phyloP scores from a whole-genome alignment of 2,113 vertebrate genomes.

The Candoia aspera region DNA sequence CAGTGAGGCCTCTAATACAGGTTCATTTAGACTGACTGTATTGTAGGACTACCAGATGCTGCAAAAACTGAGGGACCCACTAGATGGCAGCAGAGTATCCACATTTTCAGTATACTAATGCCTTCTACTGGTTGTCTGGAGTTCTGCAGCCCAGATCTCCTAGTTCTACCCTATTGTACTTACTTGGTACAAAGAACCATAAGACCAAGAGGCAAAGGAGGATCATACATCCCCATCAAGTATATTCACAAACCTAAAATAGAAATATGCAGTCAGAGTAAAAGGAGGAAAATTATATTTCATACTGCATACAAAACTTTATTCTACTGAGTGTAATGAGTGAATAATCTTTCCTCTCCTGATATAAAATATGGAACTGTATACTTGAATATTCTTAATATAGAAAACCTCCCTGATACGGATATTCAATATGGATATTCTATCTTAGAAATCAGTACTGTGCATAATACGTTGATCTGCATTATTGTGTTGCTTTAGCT shows the following conservation, averaged over 20 bases:
- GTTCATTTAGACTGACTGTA: neutral
- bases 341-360: neutral
- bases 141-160: too few species aligned
- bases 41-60: too few species aligned
- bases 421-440: neutral
- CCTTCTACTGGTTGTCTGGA: too few species aligned
- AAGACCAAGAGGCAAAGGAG: too few species aligned
- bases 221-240: neutral
- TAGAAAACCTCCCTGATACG: neutral
- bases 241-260: neutral
- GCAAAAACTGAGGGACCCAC: too few species aligned
- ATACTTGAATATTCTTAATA: neutral
- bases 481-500: conserved; percentile 17
- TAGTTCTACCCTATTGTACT: too few species aligned
- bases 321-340: neutral
- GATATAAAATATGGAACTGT: neutral
- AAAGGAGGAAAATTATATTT: too few species aligned
- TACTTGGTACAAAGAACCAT: too few species aligned
- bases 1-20: neutral
- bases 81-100: too few species aligned
- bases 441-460: neutral
- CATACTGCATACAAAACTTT: too few species aligned
- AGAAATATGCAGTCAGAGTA: too few species aligned
- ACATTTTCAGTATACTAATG: too few species aligned
- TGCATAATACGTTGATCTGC: neutral